phyloP scores from a whole-genome alignment of 1,140 invertebrate species.

The Panagrolaimus sp. region DNA sequence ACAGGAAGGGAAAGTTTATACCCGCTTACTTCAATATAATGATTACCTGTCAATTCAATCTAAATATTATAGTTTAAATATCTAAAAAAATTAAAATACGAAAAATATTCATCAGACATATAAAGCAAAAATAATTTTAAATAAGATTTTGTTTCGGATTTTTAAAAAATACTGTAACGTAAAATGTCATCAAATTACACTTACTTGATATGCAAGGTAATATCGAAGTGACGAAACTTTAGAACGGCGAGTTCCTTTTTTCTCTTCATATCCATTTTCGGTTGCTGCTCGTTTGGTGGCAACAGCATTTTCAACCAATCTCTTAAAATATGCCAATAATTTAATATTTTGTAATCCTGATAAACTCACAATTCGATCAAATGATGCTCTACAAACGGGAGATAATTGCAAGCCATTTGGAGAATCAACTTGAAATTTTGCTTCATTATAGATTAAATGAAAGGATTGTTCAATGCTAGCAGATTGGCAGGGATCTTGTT shows the following conservation, averaged over 20 bases:
- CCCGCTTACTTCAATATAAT: conserved; percentile 23
- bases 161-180: too few species aligned
- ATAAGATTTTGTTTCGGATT: too few species aligned
- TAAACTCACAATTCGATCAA: conserved; percentile 20
- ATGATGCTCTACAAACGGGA: conserved; percentile 15
- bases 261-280: conserved; percentile 22
- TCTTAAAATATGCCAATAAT: conserved; percentile 3
- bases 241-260: conserved; percentile 22
- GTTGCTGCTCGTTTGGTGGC: conserved; percentile 17
- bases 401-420: not conserved
- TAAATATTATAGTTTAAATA: too few species aligned
- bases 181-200: too few species aligned
- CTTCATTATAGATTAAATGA: conserved; percentile 30
- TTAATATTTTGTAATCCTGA: not conserved
- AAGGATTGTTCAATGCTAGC: conserved; percentile 19
- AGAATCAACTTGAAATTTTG: conserved; percentile 18
- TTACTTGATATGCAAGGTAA: conserved; percentile 24
- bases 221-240: conserved; percentile 28
- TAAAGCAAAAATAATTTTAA: too few species aligned
- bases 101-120: too few species aligned
- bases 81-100: too few species aligned
- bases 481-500: conserved; percentile 23
- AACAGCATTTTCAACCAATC: conserved; percentile 20
- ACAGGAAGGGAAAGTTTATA: conserved; percentile 25
- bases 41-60: conserved; percentile 6